Evolutionary conservation across 1,140 invertebrate genomes (phyloP), one percentile per base, ranked within the genome.

Genomic region (Musca domestica): DNA sequence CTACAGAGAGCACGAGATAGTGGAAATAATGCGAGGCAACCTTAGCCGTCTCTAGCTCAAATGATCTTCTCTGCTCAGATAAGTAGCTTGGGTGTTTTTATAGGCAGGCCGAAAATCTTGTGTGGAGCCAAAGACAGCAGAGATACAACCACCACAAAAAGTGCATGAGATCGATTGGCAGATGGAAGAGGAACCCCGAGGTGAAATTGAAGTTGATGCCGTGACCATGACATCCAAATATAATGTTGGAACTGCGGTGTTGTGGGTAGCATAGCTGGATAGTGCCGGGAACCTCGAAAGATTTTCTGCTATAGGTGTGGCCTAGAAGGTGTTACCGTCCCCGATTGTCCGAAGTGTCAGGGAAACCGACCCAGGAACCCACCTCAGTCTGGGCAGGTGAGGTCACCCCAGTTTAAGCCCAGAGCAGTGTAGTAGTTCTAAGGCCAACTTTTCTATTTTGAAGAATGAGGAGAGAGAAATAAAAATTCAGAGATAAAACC

Each of bases 1-100:
- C 0, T 61, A 61, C 34, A 6, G 2, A 6, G 56, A 61, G 6
- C 9, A 20, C 6, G 20, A 34, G 27, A 5, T 61, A 17, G 56
- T 61, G 5, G 56, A 61, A 30, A 61, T 61, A 2, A 61, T 61
- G 56, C n/a, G 27, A 30, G 56, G 56, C 4, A 61, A 61, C 19
- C 6, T 61, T 5, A 61, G 5, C 27, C 56, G 10, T 61, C 56
- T 3, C 15, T 61, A 10, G 27, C 56, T 6, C 56, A 61, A 30
- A 30, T 19, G 15, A 20, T 61, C 7, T 61, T 61, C 34, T 61
- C 56, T 2, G n/a, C 22, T 19, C 17, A 19, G 0, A 5, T 61
- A 5, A 19, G 14, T n/a, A 41, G 7, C 7, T 19, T 61, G 1
- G 17, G 9, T 0, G n/a, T 1, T 61, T 61, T 15, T 61, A 30